These are phyloP conservation scores for Taxidea taxus DNA, from an alignment of 2,113 vertebrate genomes.

Conservation along the genomic window DNA sequence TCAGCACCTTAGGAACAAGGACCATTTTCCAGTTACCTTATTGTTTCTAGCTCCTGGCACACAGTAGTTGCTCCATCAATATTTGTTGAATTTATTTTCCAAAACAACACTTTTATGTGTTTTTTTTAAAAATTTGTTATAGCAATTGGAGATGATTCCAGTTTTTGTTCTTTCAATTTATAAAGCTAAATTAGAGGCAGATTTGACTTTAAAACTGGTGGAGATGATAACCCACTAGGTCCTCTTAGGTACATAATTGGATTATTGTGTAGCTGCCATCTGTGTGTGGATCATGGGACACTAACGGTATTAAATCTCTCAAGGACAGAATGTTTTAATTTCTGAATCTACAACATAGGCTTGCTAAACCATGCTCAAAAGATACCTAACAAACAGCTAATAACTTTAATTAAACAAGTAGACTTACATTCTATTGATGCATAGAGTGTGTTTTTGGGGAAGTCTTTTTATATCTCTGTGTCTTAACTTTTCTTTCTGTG, in stretches of 20 bases:
- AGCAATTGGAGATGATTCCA: neutral
- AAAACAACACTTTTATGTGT: neutral
- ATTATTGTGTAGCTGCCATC: neutral
- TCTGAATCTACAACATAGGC: neutral
- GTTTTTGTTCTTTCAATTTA: neutral
- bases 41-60: neutral
- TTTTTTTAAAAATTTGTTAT: neutral
- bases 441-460: neutral
- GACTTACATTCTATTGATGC: neutral
- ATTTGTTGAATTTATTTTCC: conserved; percentile 10
- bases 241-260: neutral
- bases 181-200: neutral
- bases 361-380: neutral
- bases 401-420: neutral
- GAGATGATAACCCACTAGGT: neutral
- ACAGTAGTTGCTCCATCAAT: neutral
- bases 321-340: conserved; percentile 1
- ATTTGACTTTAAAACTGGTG: conserved; percentile 27
- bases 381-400: neutral
- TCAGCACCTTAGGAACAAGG: neutral
- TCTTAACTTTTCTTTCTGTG: neutral
- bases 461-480: neutral
- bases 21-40: neutral
- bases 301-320: neutral
- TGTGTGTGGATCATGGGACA: neutral